Base-by-base conservation (phyloP, 2,888 invertebrate species). In the Sinohyriopsis cumingii region DNA sequence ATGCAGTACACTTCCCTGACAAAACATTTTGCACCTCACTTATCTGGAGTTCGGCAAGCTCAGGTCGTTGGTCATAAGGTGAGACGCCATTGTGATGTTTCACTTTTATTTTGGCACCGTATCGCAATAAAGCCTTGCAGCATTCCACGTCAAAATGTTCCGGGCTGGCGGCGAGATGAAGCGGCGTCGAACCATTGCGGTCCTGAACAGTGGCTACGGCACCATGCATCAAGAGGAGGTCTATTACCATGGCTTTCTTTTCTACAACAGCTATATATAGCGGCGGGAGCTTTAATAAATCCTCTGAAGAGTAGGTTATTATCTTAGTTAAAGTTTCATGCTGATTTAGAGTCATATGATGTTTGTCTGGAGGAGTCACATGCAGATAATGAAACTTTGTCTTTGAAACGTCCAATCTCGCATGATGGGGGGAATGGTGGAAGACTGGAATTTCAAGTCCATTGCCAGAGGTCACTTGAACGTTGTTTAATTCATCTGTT, bases 81-180 rank as follows among this genome's bases (percentile, higher is more conserved):
- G 91, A 88, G 55, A 92, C 89, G 19, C 92, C 92, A 22, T 90
- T 86, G 68, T 90, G 88, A 87, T 93, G 93, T 64, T 85, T 80
- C 63, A 89, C 76, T 69, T 88, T 86, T 63, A 92, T 90, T 66
- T 77, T 82, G 22, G 91, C 92, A 53, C 92, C 92, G 73, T 90
- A 89, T 83, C 92, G 91, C 75, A 92, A 84, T 77, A 92, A 88
- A 75, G 91, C 90, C 60, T 91, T 87, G 62, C 92, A 91, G 79
- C 91, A 91, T 70, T 92, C 91, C 91, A 92, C 91, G 62, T 91
- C 91, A 65, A 92, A 90, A 71, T 91, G 91, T n/a, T 91, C 90
- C 79, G 92, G 91, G 69, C 91, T 90, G 59, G 92, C 91, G 45
- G 92, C 92, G 66, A 93, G 85, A 84, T 93, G 93, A 25, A 93